phyloP scores from a whole-genome alignment of 1,140 invertebrate species.

The Colletes gigas region DNA sequence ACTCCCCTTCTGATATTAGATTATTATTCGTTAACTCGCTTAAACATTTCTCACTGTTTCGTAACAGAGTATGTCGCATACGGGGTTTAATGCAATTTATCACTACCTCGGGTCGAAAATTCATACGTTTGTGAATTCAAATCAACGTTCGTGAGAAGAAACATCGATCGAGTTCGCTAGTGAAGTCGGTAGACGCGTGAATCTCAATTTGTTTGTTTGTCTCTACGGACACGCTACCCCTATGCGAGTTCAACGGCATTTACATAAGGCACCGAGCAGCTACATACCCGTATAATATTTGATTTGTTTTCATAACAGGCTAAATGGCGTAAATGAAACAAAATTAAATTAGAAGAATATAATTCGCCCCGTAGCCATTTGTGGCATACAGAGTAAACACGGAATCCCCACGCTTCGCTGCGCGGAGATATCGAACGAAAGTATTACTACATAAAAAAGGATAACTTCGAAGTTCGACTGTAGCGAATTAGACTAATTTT shows the following conservation, averaged over 20 bases:
- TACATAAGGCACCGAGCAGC: slow-evolving; percentile 48
- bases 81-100: neutral
- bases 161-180: slow-evolving; percentile 58
- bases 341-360: neutral
- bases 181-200: slow-evolving; percentile 61
- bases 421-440: too few species aligned
- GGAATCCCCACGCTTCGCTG: neutral
- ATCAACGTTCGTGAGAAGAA: slow-evolving; percentile 33
- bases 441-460: too few species aligned
- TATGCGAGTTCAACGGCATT: slow-evolving; percentile 44
- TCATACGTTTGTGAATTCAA: slow-evolving; percentile 1
- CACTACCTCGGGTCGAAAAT: neutral
- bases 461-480: too few species aligned
- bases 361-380: neutral
- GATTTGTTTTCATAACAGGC: slow-evolving; percentile 23
- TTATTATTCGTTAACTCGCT: neutral
- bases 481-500: too few species aligned
- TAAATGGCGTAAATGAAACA: neutral
- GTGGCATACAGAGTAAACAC: neutral
- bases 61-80: neutral
- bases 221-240: slow-evolving; percentile 38
- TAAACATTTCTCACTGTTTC: neutral
- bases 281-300: neutral
- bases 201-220: slow-evolving; percentile 62
- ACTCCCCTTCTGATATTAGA: too few species aligned